Base-by-base conservation (phyloP, 2,888 invertebrate genomes). In the Diachrysia chrysitis region DNA sequence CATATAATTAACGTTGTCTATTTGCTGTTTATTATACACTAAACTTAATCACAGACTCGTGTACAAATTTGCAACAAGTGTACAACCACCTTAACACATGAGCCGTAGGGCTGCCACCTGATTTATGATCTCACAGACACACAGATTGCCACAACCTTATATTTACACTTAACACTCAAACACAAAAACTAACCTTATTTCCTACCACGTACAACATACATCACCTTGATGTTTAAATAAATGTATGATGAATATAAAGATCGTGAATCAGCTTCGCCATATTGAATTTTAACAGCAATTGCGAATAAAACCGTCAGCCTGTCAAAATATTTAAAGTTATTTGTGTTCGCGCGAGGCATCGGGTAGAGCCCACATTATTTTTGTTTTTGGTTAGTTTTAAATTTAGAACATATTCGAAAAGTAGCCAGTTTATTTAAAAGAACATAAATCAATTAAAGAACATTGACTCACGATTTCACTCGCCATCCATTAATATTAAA, bases 241-340 rank as follows among this genome's bases (percentile, higher is more conserved):
- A 12, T 59, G 17, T 60, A 51, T 54, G 23, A 25, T 19, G 48
- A 51, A 51, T 51, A 51, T 51, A 51, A 51, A 60, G 54, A 69
- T 66, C 55, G 77, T 84, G 83, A 86, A 84, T 86, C 84, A 87
- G 78, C 78, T 60, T 76, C 62, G 73, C 82, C 81, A 82, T 87
- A 85, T 85, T 86, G 83, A 82, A 88, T 86, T 84, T 85, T 79
- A 85, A 81, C 76, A 81, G 75, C 77, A 75, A 83, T 81, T 68
- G 83, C 82, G 78, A 86, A 86, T 87, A 85, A 86, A 88, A 86
- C 83, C 79, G 82, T 86, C 85, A 71, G 73, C 69, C 80, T 88
- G 89, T 89, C 88, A 87, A 87, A 89, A 89, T 87, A 89, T 87
- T 88, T 83, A 79, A 85, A 82, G 76, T 82, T 83, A 73, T 81